Evolutionary conservation across 1,140 invertebrate genomes (phyloP), one percentile per base, ranked within the genome.

Genomic region (Sipha flava): DNA sequence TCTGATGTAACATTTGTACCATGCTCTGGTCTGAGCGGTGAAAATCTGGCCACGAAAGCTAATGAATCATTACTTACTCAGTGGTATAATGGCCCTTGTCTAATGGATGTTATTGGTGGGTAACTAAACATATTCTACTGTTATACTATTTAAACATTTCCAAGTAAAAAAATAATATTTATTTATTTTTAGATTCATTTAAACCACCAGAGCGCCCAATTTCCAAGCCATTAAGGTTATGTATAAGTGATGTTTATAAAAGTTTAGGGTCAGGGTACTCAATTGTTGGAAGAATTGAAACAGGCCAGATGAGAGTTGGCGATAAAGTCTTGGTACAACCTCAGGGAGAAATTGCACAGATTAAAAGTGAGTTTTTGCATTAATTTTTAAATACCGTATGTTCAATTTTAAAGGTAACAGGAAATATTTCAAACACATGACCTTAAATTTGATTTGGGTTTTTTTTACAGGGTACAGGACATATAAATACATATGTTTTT

Each of bases 161-260:
- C 40, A 31, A 70, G 23, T 23, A 12, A 34, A 5, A 23, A 2
- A 9, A 21, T 6, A 37, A 18, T 43, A 12, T 4, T 79, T 49
- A n/a, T 81, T 80, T 80, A 77, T 80, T 66, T 82, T 83, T 59
- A 90, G 92, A 96, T 86, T 90, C 90, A 80, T 94, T 98, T 82
- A 91, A 92, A 84, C 89, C 93, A 49, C 95, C 93, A 6, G 90
- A 92, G 79, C 89, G 96, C 59, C 91, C 93, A n/a, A 89, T 98
- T 9, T 88, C 92, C 26, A 95, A 95, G 84, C 94, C 96, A 12
- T 91, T 99, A 64, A 89, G 97, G n/a, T 89, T 97, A 85, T 93
- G 94, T 29, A 89, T 99, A 0, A 94, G 93, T 84, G 98, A 99
- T 88, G 91, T 99, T 80, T 98, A 94, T 84, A 99, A 99, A 88